These are phyloP conservation scores for Pseudopipra pipra DNA, from an alignment of 2,113 vertebrate genomes.

Conservation along the genomic window DNA sequence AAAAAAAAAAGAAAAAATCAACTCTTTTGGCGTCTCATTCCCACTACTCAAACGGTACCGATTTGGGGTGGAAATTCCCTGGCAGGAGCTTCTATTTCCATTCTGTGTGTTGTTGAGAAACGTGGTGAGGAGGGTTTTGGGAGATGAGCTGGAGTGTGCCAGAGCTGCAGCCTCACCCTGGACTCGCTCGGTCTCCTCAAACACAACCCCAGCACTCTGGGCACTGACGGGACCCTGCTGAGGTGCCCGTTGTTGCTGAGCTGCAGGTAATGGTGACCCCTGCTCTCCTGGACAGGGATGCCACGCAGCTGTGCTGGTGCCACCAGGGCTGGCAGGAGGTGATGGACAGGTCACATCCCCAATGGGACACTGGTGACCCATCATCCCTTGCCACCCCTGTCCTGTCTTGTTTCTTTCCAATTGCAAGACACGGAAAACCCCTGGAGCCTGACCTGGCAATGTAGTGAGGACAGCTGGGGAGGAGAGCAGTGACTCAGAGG, in stretches of 20 bases:
- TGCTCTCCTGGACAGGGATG: accelerated
- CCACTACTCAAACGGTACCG: not conserved
- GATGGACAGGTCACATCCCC: not conserved
- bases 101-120: not conserved
- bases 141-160: not conserved
- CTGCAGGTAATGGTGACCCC: not conserved
- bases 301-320: not conserved
- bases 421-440: not conserved
- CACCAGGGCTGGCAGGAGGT: not conserved
- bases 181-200: too few species aligned
- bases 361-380: not conserved
- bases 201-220: accelerated
- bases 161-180: not conserved
- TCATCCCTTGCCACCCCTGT: not conserved
- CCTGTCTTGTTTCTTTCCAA: not conserved
- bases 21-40: not conserved
- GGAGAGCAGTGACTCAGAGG: constrained; percentile 28
- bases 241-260: not conserved
- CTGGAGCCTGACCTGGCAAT: not conserved
- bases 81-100: not conserved
- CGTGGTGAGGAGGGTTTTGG: not conserved
- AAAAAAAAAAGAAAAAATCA: not conserved
- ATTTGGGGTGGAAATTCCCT: constrained; percentile 40
- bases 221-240: accelerated
- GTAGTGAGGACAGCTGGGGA: not conserved